Percentiles rank a stretch among this genome's conserved stretches.
phyloP scores from a whole-genome alignment of 2,113 vertebrate genomes.

The Prietella phreatophila region DNA sequence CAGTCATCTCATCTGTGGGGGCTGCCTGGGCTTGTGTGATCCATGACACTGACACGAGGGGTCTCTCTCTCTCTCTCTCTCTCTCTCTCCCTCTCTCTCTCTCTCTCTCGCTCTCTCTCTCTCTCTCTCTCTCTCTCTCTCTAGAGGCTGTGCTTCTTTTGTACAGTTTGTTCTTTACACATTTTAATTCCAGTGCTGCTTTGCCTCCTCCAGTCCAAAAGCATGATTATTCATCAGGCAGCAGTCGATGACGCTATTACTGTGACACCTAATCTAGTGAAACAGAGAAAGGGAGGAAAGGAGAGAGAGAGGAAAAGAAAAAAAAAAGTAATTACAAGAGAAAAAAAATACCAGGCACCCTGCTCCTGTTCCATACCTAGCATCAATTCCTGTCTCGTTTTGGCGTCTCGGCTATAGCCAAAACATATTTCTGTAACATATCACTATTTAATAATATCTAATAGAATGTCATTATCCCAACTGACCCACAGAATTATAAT shows the following conservation, averaged over 20 bases:
- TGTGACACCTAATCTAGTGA: constrained; percentile 69
- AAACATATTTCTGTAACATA: background rate
- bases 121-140: constrained; percentile 26
- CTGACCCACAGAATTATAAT: background rate
- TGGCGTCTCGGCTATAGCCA: background rate
- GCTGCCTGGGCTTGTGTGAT: constrained; percentile 56
- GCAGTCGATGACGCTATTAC: constrained; percentile 54
- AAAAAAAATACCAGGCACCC: constrained; percentile 26
- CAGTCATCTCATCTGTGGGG: constrained; percentile 46
- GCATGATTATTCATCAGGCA: constrained; percentile 68
- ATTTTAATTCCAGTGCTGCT: constrained; percentile 52
- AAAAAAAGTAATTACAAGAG: constrained; percentile 38
- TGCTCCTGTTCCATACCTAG: background rate
- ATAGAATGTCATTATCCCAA: background rate
- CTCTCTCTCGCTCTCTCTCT: constrained; percentile 19
- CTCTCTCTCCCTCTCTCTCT: constrained; percentile 24
- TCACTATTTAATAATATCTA: background rate
- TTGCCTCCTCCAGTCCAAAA: constrained; percentile 57
- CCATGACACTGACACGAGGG: constrained; percentile 30
- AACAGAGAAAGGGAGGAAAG: constrained; percentile 39
- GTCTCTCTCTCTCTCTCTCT: constrained; percentile 24
- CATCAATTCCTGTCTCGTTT: constrained; percentile 16
- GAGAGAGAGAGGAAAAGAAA: constrained; percentile 38
- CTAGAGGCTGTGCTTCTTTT: constrained; percentile 57
- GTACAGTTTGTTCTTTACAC: constrained; percentile 61